Conservation (phyloP, 2,888 invertebrate species). For the Leptopilina myrica region DNA sequence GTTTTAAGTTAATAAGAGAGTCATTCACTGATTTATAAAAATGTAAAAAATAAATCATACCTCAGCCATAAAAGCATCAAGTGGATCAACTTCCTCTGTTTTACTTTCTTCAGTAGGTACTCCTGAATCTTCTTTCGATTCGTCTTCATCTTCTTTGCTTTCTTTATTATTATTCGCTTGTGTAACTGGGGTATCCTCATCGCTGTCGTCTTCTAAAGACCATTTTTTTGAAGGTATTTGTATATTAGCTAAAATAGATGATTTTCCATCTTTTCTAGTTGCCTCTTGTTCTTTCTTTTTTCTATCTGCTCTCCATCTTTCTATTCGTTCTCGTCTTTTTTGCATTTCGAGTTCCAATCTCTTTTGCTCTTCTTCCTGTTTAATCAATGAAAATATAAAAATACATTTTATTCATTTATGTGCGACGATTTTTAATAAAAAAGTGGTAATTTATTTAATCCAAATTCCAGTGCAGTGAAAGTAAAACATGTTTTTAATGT, state of each 20-base stretch:
- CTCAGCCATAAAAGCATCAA: slow-evolving; percentile 98
- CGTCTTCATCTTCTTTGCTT: slow-evolving; percentile 70
- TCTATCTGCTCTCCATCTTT: slow-evolving; percentile 96
- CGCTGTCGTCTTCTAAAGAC: slow-evolving; percentile 96
- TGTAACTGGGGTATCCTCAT: slow-evolving; percentile 79
- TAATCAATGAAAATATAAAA: slow-evolving; percentile 34
- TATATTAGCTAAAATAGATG: slow-evolving; percentile 81
- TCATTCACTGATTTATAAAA: too few species aligned
- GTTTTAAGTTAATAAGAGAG: too few species aligned
- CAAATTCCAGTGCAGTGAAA: too few species aligned
- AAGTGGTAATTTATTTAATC: too few species aligned
- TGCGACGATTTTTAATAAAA: too few species aligned
- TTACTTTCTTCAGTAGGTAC: slow-evolving; percentile 66
- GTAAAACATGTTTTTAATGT: too few species aligned
- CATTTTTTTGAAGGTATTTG: slow-evolving; percentile 92
- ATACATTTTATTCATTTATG: not conserved
- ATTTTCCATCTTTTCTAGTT: slow-evolving; percentile 87
- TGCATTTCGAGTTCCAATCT: slow-evolving; percentile 96
- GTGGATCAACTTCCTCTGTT: slow-evolving; percentile 88
- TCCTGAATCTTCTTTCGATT: slow-evolving; percentile 67
- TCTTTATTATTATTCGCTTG: slow-evolving; percentile 66
- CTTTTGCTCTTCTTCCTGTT: slow-evolving; percentile 91
- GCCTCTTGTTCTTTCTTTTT: slow-evolving; percentile 91
- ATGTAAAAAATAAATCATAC: slow-evolving; percentile 59
- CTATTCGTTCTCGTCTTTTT: slow-evolving; percentile 95